phyloP scores from a whole-genome alignment of 2,113 vertebrate species.

The Monarcha castaneiventris region DNA sequence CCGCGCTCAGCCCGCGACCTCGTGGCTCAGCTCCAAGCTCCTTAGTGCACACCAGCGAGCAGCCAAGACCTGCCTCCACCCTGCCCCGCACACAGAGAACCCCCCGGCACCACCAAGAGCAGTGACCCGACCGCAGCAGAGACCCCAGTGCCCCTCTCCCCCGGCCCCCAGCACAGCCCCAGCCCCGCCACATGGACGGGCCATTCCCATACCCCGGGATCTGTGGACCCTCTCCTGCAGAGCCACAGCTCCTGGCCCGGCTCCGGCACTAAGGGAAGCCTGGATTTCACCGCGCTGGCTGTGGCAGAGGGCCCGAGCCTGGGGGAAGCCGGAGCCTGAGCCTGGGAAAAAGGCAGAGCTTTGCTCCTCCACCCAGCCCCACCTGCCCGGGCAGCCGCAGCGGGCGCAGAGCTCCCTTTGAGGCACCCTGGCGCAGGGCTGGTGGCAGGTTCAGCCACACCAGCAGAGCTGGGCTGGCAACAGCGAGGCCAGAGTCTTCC shows the following conservation, averaged over 20 bases:
- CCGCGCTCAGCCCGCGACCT: background rate
- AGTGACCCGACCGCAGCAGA: constrained; percentile 10
- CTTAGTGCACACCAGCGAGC: constrained; percentile 31
- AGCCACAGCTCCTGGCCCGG: background rate
- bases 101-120: background rate
- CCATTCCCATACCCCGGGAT: fast-evolving
- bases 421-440: fast-evolving
- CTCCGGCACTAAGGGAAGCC: background rate
- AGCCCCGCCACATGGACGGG: fast-evolving
- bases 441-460: background rate
- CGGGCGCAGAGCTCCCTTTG: background rate
- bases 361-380: background rate
- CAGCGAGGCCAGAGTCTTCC: background rate
- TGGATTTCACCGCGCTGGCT: fast-evolving
- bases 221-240: background rate
- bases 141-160: background rate
- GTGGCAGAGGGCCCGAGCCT: constrained; percentile 19
- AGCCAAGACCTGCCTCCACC: background rate
- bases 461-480: background rate
- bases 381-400: background rate
- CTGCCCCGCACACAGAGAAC: background rate
- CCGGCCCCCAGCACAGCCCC: background rate
- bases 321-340: background rate
- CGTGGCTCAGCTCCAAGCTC: constrained; percentile 9
- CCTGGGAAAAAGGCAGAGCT: constrained; percentile 22